phyloP scores from a whole-genome alignment of 2,797 vertebrate genomes.

The Pseudomugil tenellus region DNA sequence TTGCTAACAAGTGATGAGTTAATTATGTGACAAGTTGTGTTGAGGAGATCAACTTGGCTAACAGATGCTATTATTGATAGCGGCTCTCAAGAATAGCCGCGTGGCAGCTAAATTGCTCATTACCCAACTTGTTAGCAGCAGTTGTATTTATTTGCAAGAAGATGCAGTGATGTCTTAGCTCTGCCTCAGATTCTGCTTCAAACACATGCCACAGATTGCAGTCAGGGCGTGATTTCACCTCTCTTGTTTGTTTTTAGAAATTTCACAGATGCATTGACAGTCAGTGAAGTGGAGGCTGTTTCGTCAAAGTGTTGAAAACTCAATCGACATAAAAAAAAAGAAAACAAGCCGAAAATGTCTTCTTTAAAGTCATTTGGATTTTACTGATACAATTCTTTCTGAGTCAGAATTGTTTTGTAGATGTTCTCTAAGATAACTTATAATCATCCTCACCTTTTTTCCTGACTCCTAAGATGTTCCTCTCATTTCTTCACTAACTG shows the following conservation, averaged over 20 bases:
- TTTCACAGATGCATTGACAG: conserved; percentile 15
- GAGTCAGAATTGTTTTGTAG: too few species aligned
- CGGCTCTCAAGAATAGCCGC: conserved; percentile 75
- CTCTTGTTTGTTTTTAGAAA: conserved; percentile 3
- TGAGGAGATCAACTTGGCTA: conserved; percentile 59
- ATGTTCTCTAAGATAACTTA: conserved; percentile 35
- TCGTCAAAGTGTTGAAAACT: background rate
- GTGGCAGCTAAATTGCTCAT: conserved; percentile 66
- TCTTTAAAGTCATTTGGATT: too few species aligned
- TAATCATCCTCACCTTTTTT: conserved; percentile 45
- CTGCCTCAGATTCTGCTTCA: conserved; percentile 14
- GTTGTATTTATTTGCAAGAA: conserved; percentile 33
- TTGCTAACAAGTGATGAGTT: conserved; percentile 85
- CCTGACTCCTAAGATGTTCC: background rate
- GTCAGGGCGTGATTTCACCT: conserved; percentile 10
- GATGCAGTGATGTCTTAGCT: conserved; percentile 29
- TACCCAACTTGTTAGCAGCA: conserved; percentile 43
- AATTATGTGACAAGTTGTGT: conserved; percentile 91
- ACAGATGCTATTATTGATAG: conserved; percentile 72
- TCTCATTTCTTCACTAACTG: background rate
- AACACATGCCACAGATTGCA: background rate
- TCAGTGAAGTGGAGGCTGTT: conserved; percentile 2
- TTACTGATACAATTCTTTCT: too few species aligned
- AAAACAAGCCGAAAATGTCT: too few species aligned
- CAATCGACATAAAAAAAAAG: background rate